Conservation (phyloP, 1,140 invertebrate genomes). For the Drosophila carrolli region DNA sequence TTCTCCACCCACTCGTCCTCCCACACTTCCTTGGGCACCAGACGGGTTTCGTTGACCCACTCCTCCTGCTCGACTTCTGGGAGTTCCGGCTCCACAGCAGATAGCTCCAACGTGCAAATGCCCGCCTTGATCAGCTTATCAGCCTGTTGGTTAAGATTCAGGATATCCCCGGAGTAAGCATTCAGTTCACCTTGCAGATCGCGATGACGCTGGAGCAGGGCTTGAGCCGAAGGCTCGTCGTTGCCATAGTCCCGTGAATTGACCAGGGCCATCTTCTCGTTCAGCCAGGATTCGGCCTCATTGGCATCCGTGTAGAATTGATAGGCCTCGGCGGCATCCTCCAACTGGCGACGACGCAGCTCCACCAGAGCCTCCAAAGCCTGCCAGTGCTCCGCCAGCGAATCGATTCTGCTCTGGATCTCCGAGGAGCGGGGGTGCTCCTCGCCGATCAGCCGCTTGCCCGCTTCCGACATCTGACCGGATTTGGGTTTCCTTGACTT, state of each 20-base stretch:
- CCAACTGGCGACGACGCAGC: slow-evolving; percentile 93
- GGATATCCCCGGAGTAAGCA: slow-evolving; percentile 95
- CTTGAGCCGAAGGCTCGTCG: slow-evolving; percentile 95
- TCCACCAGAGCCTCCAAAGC: slow-evolving; percentile 93
- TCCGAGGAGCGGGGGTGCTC: slow-evolving; percentile 91
- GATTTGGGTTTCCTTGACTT: slow-evolving; percentile 93
- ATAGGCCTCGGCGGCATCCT: slow-evolving; percentile 97
- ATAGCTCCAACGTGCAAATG: slow-evolving; percentile 90
- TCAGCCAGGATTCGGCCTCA: slow-evolving; percentile 98
- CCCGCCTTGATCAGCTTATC: slow-evolving; percentile 92
- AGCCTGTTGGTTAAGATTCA: slow-evolving; percentile 93
- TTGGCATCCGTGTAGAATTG: slow-evolving; percentile 98
- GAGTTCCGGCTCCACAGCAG: slow-evolving; percentile 88
- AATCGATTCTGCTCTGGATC: slow-evolving; percentile 92
- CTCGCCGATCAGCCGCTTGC: slow-evolving; percentile 90
- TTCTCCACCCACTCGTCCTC: slow-evolving; percentile 95
- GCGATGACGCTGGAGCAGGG: slow-evolving; percentile 93
- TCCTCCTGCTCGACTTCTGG: slow-evolving; percentile 90
- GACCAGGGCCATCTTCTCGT: slow-evolving; percentile 95
- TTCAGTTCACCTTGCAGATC: slow-evolving; percentile 96
- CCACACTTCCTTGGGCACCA: slow-evolving; percentile 95
- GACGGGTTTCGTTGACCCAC: slow-evolving; percentile 90
- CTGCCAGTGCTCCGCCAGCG: slow-evolving; percentile 93
- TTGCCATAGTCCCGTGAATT: slow-evolving; percentile 94
- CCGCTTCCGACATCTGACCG: slow-evolving; percentile 90